These are phyloP conservation scores for Neodiprion lecontei DNA, from an alignment of 1,140 invertebrate species.

Conservation along the genomic window DNA sequence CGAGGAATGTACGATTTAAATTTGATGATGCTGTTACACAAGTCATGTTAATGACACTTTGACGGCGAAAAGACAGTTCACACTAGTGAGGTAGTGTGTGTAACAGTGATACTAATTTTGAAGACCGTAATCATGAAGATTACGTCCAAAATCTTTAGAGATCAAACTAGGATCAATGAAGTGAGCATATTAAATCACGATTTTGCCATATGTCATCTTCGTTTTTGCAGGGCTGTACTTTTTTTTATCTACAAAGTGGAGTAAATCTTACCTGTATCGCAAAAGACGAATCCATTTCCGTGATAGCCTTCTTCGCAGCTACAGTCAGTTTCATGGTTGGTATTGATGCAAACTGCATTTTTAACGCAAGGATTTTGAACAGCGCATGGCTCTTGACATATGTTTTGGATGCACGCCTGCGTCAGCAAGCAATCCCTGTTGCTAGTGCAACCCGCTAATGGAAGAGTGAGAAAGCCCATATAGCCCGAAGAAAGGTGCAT, in stretches of 20 bases:
- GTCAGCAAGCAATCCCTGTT: conserved; percentile 82
- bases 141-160: too few relatives aligned
- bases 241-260: background rate
- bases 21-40: background rate
- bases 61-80: too few relatives aligned
- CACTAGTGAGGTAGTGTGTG: too few relatives aligned
- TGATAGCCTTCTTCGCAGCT: conserved; percentile 84
- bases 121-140: too few relatives aligned
- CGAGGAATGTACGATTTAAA: background rate
- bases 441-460: conserved; percentile 78
- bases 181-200: too few relatives aligned
- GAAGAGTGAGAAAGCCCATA: conserved; percentile 62
- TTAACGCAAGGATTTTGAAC: conserved; percentile 81
- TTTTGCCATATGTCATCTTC: background rate
- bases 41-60: background rate
- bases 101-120: too few relatives aligned
- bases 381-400: conserved; percentile 83
- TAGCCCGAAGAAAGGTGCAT: conserved; percentile 56
- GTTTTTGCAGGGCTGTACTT: background rate
- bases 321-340: conserved; percentile 86
- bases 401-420: conserved; percentile 81
- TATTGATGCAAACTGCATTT: conserved; percentile 87
- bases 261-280: conserved; percentile 71
- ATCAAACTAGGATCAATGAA: too few relatives aligned
- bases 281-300: conserved; percentile 84